A percentile compares a stretch with the other conserved stretches of the same genome.
These are phyloP conservation scores for Mercenaria mercenaria DNA, from an alignment of 1,140 invertebrate species.

Conservation along the genomic window DNA sequence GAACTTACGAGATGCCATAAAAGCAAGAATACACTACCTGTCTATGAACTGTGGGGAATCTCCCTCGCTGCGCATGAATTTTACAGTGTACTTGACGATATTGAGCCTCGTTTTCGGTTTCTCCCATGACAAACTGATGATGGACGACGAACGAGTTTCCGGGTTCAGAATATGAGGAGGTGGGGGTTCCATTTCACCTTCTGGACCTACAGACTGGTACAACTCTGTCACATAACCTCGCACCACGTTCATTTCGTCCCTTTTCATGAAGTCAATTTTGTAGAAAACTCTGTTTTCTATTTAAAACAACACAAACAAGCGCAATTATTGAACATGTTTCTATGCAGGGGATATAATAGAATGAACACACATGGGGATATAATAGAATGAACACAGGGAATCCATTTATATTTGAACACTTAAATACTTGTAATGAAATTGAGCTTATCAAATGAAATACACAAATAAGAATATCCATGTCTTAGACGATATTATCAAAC, in stretches of 20 bases:
- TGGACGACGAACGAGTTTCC: neutral
- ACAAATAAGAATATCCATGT: no score
- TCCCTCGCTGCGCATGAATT: neutral
- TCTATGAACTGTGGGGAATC: neutral
- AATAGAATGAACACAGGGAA: no score
- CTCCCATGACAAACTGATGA: constrained; percentile 37
- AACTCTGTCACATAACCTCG: constrained; percentile 19
- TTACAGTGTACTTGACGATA: constrained; percentile 31
- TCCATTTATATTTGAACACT: no score
- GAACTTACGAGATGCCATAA: no score
- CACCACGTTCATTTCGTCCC: neutral
- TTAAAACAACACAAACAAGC: neutral
- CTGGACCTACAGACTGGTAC: constrained; percentile 18
- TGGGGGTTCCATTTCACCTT: constrained; percentile 30
- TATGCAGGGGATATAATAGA: no score
- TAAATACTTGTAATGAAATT: no score
- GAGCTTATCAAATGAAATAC: no score
- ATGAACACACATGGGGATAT: no score
- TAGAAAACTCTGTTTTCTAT: constrained; percentile 37
- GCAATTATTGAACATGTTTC: no score
- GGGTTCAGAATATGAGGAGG: constrained; percentile 22
- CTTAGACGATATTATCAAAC: no score
- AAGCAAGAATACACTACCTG: no score
- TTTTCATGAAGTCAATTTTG: constrained; percentile 47
- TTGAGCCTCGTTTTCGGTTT: constrained; percentile 28